Evolutionary conservation across 2,113 vertebrate species (phyloP), one percentile per base, ranked within the genome.

Genomic region (Columba livia): DNA sequence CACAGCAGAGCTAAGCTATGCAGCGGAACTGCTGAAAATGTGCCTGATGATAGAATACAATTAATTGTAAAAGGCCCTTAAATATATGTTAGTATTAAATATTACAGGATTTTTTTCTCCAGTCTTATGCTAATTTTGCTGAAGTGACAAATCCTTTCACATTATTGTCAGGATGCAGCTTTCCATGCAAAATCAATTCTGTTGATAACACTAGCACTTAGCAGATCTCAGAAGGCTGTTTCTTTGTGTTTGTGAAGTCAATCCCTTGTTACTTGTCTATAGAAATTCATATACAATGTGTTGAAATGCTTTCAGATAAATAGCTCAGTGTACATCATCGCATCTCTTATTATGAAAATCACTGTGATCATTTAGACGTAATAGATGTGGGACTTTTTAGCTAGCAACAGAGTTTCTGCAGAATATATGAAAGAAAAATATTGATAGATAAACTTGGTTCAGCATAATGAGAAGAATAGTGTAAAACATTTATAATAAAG

Each of bases 171-270:
- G 60, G n/a, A 78, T 75, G 44, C 62, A 90, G 61, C 78, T 96
- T 96, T 85, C 50, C 58, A 75, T 61, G 48, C 67, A 96, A 91
- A 96, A 95, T 93, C 94, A 88, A 88, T 95, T 88, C 40, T 80
- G 72, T 47, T 87, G 75, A 77, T 62, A 96, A 82, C 44, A 82
- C 47, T n/a, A 29, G 53, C 66, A 74, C 80, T 91, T 54, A 92
- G 75, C 32, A 94, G 36, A 80, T 78, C 74, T 93, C 90, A 62
- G 79, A 96, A 92, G 60, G 70, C 86, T 81, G 57, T 15, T 88
- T 15, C 48, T 38, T 88, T 88, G 85, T 90, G 57, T 72, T 87
- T 88, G 58, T 90, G 69, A 91, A 96, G 81, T 77, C 94, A 95
- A n/a, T 78, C 50, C 61, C 38, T 77, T 61, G 67, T 85, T 93